Conservation (phyloP, 2,797 vertebrate genomes). For the Lophotriccus pileatus region DNA sequence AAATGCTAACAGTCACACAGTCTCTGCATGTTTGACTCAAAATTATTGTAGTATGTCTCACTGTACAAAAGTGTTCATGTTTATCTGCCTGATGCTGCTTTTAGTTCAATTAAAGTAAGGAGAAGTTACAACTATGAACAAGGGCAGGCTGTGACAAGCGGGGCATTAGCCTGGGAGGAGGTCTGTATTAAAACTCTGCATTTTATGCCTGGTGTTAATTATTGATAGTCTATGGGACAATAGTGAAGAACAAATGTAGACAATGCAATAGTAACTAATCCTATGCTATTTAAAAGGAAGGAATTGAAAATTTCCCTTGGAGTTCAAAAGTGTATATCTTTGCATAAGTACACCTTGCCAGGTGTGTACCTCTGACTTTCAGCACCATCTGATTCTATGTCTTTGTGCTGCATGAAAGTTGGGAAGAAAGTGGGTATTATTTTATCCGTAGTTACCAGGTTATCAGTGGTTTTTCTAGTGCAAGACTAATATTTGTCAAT, state of each 20-base stretch:
- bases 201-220: not conserved
- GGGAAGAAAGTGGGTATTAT: not conserved
- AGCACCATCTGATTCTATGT: not conserved
- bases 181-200: not conserved
- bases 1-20: not conserved
- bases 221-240: not conserved
- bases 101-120: not conserved
- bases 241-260: not conserved
- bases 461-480: not conserved
- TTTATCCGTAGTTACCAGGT: not conserved
- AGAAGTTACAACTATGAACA: not conserved
- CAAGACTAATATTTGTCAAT: not conserved
- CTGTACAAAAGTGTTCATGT: not conserved
- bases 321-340: not conserved
- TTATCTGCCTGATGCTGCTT: not conserved
- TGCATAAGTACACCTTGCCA: not conserved
- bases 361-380: not conserved
- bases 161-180: not conserved
- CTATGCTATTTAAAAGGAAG: not conserved
- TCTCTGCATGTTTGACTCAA: not conserved
- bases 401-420: not conserved
- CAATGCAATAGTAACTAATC: not conserved
- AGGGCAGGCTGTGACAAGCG: not conserved
- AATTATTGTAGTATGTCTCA: not conserved
- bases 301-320: not conserved